Percentiles rank a stretch among this genome's conserved stretches.
These are phyloP conservation scores for Montipora efflorescens DNA, from an alignment of 64 coral and sea anemone genomes.

Conservation along the genomic window DNA sequence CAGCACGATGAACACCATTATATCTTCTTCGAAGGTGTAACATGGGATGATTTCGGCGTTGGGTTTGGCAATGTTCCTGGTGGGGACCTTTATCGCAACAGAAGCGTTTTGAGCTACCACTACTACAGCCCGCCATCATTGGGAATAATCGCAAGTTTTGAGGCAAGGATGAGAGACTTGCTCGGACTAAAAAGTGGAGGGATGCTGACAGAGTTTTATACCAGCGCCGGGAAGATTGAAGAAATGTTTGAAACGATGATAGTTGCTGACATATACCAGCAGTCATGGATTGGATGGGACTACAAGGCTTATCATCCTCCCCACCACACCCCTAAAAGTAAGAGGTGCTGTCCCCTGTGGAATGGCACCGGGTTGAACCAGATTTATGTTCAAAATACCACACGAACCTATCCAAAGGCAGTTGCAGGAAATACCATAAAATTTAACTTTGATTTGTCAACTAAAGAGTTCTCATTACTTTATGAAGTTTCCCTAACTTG, in stretches of 20 bases:
- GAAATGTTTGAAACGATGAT: constrained; percentile 77
- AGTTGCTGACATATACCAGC: constrained; percentile 74
- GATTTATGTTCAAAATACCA: constrained; percentile 69
- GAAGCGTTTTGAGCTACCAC: constrained; percentile 94
- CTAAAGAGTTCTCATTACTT: constrained; percentile 70
- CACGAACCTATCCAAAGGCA: constrained; percentile 72
- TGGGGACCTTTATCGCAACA: constrained; percentile 81
- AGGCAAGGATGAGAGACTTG: constrained; percentile 66
- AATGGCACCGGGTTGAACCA: constrained; percentile 67
- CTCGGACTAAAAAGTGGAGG: constrained; percentile 85
- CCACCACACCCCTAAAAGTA: neutral
- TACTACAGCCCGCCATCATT: constrained; percentile 77
- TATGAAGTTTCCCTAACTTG: constrained; percentile 69
- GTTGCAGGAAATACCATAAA: constrained; percentile 82
- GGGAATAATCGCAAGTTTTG: constrained; percentile 52
- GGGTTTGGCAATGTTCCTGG: constrained; percentile 92
- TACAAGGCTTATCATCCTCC: constrained; percentile 73
- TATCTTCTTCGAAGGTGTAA: constrained; percentile 95
- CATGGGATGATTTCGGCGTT: constrained; percentile 97
- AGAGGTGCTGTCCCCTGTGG: constrained; percentile 60
- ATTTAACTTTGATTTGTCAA: constrained; percentile 67
- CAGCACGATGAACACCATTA: constrained; percentile 79
- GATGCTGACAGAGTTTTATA: constrained; percentile 89
- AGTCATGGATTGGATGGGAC: constrained; percentile 96
- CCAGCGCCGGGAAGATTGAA: constrained; percentile 30